Conservation (phyloP, 1,140 invertebrate species). For the Sitophilus oryzae region DNA sequence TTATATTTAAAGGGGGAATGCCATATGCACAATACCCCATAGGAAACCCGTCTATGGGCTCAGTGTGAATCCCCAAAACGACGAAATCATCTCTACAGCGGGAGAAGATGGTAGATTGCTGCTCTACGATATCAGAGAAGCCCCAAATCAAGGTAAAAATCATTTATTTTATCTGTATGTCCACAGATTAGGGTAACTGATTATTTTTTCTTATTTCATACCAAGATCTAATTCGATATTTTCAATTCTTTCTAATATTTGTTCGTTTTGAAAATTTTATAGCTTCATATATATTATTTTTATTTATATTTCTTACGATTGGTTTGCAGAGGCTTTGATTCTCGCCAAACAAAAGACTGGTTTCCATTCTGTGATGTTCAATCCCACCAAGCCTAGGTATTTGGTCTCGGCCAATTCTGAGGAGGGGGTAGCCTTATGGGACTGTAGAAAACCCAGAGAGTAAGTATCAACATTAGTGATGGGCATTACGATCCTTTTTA, state of each 20-base stretch:
- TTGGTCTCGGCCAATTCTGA: conserved; percentile 84
- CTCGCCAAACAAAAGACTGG: conserved; percentile 63
- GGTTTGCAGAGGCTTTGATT: conserved; percentile 59
- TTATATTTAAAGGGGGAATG: conserved; percentile 54
- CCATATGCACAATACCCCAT: conserved; percentile 72
- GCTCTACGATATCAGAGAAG: conserved; percentile 76
- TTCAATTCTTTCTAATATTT: no score
- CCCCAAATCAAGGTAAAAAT: conserved; percentile 49
- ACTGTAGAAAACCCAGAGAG: conserved; percentile 76
- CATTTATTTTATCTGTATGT: no score
- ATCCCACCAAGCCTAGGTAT: conserved; percentile 74
- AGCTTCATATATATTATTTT: no score
- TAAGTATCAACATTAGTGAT: no score
- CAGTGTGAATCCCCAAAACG: conserved; percentile 76
- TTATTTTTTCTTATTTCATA: no score
- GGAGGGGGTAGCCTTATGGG: conserved; percentile 84
- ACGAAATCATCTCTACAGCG: conserved; percentile 78
- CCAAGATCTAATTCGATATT: no score
- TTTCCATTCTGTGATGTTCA: conserved; percentile 88
- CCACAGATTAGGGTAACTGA: no score
- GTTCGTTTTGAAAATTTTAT: no score
- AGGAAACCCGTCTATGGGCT: conserved; percentile 86
- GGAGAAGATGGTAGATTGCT: conserved; percentile 84
- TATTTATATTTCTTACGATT: no score
- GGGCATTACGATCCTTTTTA: no score